phyloP scores from a whole-genome alignment of 1,140 invertebrate species.

The Gryon sp. region DNA sequence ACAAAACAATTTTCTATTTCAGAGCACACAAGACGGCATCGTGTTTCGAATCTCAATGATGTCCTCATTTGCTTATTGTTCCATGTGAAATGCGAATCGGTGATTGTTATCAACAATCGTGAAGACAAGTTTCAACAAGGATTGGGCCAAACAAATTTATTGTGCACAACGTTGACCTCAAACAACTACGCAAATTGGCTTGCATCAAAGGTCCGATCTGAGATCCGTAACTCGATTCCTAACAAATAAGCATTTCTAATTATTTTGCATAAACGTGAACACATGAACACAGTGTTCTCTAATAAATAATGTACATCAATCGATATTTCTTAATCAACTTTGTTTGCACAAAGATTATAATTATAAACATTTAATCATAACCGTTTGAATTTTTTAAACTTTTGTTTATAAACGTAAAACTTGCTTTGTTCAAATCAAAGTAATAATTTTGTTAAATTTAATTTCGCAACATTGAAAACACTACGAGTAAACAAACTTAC shows the following conservation, averaged over 20 bases:
- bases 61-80: constrained; percentile 6
- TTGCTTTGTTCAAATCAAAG: too few species aligned
- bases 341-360: too few species aligned
- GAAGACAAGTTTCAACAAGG: constrained; percentile 29
- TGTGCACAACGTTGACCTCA: constrained; percentile 27
- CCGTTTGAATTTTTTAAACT: too few species aligned
- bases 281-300: too few species aligned
- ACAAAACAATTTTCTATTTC: background rate
- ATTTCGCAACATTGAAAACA: too few species aligned
- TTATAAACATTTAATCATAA: too few species aligned
- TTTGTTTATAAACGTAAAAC: too few species aligned
- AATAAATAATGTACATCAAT: too few species aligned
- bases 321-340: too few species aligned
- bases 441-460: too few species aligned
- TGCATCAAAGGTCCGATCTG: constrained; percentile 9
- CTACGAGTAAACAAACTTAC: too few species aligned
- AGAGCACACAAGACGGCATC: background rate
- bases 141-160: constrained; percentile 7
- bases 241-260: constrained; percentile 15
- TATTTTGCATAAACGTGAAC: too few species aligned
- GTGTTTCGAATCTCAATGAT: constrained; percentile 4
- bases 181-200: constrained; percentile 27
- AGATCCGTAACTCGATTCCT: constrained; percentile 21
- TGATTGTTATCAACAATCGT: constrained; percentile 29
- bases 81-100: constrained; percentile 11